phyloP scores from a whole-genome alignment of 2,888 invertebrate species.

The Sarcophaga caerulescens region DNA sequence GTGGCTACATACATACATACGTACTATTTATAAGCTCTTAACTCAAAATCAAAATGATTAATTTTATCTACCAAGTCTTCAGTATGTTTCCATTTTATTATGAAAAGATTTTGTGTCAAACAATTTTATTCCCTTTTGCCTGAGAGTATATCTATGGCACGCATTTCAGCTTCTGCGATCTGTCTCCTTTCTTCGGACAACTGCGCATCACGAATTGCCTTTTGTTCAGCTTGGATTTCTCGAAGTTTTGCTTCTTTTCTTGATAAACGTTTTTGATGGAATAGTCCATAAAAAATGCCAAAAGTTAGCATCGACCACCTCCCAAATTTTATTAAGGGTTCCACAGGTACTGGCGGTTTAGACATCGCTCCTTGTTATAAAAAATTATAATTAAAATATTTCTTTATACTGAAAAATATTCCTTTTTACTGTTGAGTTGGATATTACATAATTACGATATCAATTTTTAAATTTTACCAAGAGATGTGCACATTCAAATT shows the following conservation, averaged over 20 bases:
- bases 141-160: constrained; percentile 38
- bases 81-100: too few relatives aligned
- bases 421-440: not conserved
- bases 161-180: constrained; percentile 14
- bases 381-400: not conserved
- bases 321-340: constrained; percentile 37
- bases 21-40: too few relatives aligned
- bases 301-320: constrained; percentile 41
- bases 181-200: constrained; percentile 33
- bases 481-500: too few relatives aligned
- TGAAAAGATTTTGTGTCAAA: too few relatives aligned
- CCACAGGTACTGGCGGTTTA: constrained; percentile 23
- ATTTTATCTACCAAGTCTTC: too few relatives aligned
- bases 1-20: too few relatives aligned
- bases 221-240: constrained; percentile 19
- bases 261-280: constrained; percentile 9
- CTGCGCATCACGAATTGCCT: constrained; percentile 28
- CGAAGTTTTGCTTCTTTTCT: constrained; percentile 13
- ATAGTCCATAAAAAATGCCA: constrained; percentile 26
- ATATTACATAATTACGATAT: not conserved
- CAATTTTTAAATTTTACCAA: not conserved
- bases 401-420: not conserved
- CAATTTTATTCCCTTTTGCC: not conserved
- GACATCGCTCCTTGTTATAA: constrained; percentile 18
- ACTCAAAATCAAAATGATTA: too few relatives aligned